Base-by-base conservation (phyloP, 2,888 invertebrate species). In the Mechanitis mazaeus region DNA sequence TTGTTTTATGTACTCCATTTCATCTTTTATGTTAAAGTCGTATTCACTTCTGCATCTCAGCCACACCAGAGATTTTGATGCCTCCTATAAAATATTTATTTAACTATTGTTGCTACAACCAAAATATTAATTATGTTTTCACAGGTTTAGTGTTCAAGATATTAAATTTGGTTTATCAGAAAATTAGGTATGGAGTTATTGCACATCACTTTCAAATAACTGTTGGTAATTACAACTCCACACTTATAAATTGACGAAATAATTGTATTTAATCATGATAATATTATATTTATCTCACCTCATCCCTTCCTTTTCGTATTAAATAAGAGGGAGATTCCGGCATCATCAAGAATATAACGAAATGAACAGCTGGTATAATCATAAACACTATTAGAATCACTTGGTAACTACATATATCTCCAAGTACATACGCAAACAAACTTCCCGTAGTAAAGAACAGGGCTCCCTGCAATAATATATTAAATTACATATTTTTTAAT, bases 271-370 rank as follows among this genome's bases (percentile, higher is more conserved):
- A n/a, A 58, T 12, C 3, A 28, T 45, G 6, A 56, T 31, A 20
- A 45, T 6, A 56, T 33, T 56, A 12, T 33, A 45, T 46, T 46
- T 33, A 54, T 45, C 68, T 91, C 66, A 92, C 92, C 60, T 84
- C 80, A 38, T 74, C 64, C 33, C 83, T 77, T 6, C 86, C 87
- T 45, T 72, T 76, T 66, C 85, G 86, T 47, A 91, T 78, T 9
- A 91, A 76, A 66, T 81, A 91, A 0, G 91, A 85, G 0, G 94
- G 94, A 0, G 93, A 92, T 70, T 94, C 94, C 0, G 93, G 93
- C 81, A 93, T 88, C 75, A 79, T 78, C 35, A 87, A 75, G 67
- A 92, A 89, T 6, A 89, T 68, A 0, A 91, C 59, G 3, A 92
- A 67, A 57, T 91, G 91, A 0, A 91, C 4, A 0, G 90, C 42